These are phyloP conservation scores for Conistra vaccinii DNA, from an alignment of 2,888 invertebrate genomes.

Conservation along the genomic window DNA sequence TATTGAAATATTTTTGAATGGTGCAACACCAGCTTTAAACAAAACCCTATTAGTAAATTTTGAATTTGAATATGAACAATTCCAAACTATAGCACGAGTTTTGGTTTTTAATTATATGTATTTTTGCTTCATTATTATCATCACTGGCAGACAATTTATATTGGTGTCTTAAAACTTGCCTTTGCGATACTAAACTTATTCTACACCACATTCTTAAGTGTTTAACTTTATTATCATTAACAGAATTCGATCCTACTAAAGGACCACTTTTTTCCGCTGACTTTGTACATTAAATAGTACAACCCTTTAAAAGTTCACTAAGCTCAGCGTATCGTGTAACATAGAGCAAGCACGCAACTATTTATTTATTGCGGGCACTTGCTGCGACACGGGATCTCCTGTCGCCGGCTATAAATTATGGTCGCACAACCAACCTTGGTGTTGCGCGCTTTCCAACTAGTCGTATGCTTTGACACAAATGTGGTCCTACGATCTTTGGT, in stretches of 20 bases:
- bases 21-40: not conserved
- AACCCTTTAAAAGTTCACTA: constrained; percentile 75
- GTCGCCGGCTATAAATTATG: constrained; percentile 83
- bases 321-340: constrained; percentile 81
- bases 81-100: not conserved
- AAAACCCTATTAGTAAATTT: not conserved
- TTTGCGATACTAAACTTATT: not conserved
- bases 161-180: not conserved
- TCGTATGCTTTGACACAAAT: constrained; percentile 59
- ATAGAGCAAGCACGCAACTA: constrained; percentile 76
- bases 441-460: constrained; percentile 68
- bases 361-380: constrained; percentile 81
- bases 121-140: not conserved
- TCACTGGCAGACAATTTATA: not conserved
- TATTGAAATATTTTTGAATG: constrained; percentile 25
- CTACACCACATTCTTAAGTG: not conserved
- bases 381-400: constrained; percentile 81
- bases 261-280: constrained; percentile 21
- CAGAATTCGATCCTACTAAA: constrained; percentile 4
- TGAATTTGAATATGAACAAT: not conserved
- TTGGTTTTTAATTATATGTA: not conserved
- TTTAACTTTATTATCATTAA: not conserved
- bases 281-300: constrained; percentile 50
- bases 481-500: constrained; percentile 13
- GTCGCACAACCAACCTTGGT: constrained; percentile 70